Base-by-base conservation (phyloP, 2,888 invertebrate genomes). In the Empis stercorea region DNA sequence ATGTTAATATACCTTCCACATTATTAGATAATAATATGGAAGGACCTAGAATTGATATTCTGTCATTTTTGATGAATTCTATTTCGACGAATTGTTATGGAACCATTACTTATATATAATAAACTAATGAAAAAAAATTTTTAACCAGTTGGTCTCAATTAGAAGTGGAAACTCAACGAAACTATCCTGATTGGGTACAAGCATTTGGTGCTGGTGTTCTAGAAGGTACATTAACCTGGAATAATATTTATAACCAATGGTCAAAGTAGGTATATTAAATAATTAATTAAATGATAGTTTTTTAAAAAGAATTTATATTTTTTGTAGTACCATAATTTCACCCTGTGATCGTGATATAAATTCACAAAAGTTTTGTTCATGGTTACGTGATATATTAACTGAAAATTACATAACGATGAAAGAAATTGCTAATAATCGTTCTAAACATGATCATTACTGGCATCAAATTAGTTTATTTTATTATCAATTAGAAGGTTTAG, bases 181-280 rank as follows among this genome's bases (percentile, higher is more conserved):
- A 74, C 4, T 85, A 80, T 65, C 77, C 81, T 1, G 89, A 91
- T 63, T 76, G 78, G 57, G 76, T 84, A 39, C 92, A 92, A 71
- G 88, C 89, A 0, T 88, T 82, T 64, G 83, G 86, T 2, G 91
- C 92, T 2, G 93, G 93, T 6, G 73, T 86, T 38, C 75, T 86
- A 0, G 92, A 93, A 66, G 92, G 89, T 0, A 80, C 81, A 17
- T 66, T 89, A 4, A 87, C 91, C 10, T 83, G 83, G 79, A 80
- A 81, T 51, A 73, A 86, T 48, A 87, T 92, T 55, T 79, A 82
- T 63, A 78, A 80, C 58, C 84, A 87, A 61, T 84, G 87, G 76
- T 73, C 78, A 58, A 91, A 91, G 68, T 68, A 59, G 59, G 64
- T 43, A 9, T 38, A 6, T 4, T 16, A 38, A 11, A 51, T 15